These are phyloP conservation scores for Myotis planiceps DNA, from an alignment of 2,797 vertebrate species.

Conservation along the genomic window DNA sequence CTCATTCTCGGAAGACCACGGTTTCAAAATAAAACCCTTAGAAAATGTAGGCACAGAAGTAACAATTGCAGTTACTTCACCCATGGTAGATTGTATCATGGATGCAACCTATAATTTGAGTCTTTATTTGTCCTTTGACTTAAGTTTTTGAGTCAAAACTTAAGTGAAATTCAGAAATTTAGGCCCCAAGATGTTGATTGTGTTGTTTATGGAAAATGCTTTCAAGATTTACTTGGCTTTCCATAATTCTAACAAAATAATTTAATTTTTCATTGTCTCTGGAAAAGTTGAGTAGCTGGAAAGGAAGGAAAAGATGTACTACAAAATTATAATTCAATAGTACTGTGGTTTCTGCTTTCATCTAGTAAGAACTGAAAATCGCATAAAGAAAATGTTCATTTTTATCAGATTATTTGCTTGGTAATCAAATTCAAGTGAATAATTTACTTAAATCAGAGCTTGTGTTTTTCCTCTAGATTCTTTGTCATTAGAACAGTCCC, in stretches of 20 bases:
- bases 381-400: neutral
- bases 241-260: conserved; percentile 39
- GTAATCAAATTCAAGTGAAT: conserved; percentile 44
- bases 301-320: conserved; percentile 43
- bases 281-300: conserved; percentile 48
- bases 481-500: neutral
- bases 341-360: conserved; percentile 23
- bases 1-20: conserved; percentile 33
- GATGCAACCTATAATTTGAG: conserved; percentile 40
- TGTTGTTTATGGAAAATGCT: conserved; percentile 55
- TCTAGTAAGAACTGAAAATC: conserved; percentile 30
- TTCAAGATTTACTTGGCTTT: conserved; percentile 29
- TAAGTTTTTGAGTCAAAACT: conserved; percentile 35
- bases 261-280: neutral
- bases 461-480: conserved; percentile 17
- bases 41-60: conserved; percentile 17
- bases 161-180: conserved; percentile 54
- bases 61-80: conserved; percentile 32
- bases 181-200: neutral
- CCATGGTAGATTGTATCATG: neutral
- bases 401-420: conserved; percentile 35
- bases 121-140: conserved; percentile 55
- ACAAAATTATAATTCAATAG: neutral
- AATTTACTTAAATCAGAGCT: conserved; percentile 34
- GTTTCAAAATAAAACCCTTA: conserved; percentile 57